A percentile compares a stretch with the other conserved stretches of the same genome.
These are phyloP conservation scores for Punctoribates punctum DNA, from an alignment of 2,888 invertebrate genomes.

Conservation along the genomic window DNA sequence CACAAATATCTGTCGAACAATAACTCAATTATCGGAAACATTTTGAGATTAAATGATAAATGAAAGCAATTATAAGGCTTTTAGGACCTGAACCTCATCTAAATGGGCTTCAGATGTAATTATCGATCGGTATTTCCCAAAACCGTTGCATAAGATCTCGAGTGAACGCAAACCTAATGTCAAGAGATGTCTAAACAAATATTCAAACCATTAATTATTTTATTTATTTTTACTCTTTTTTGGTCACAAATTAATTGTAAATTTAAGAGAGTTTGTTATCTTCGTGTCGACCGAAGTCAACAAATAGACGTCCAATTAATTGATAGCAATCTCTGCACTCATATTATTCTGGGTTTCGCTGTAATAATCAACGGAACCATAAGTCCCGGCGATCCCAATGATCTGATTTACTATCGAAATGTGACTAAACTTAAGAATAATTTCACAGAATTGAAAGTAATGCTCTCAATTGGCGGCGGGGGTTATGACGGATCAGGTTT, in stretches of 20 bases:
- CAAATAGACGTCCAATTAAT: constrained; percentile 52
- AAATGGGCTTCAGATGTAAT: neutral
- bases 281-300: constrained; percentile 1
- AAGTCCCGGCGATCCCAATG: constrained; percentile 43
- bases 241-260: constrained; percentile 20
- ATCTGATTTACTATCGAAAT: constrained; percentile 22
- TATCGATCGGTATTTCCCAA: constrained; percentile 8
- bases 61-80: neutral
- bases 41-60: neutral
- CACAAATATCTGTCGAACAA: neutral
- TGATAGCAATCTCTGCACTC: constrained; percentile 72
- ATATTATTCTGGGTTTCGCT: constrained; percentile 74
- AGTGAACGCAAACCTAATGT: too few relatives aligned
- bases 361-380: constrained; percentile 63
- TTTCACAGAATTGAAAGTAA: constrained; percentile 64
- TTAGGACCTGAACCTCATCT: neutral
- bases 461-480: constrained; percentile 60
- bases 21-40: neutral
- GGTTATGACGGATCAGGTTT: constrained; percentile 8
- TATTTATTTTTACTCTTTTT: neutral
- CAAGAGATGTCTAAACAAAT: neutral
- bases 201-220: neutral
- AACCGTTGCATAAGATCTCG: neutral
- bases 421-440: constrained; percentile 41
- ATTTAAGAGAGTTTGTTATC: constrained; percentile 42